Conservation (phyloP, 1,140 invertebrate genomes). For the Drosophila tristis region DNA sequence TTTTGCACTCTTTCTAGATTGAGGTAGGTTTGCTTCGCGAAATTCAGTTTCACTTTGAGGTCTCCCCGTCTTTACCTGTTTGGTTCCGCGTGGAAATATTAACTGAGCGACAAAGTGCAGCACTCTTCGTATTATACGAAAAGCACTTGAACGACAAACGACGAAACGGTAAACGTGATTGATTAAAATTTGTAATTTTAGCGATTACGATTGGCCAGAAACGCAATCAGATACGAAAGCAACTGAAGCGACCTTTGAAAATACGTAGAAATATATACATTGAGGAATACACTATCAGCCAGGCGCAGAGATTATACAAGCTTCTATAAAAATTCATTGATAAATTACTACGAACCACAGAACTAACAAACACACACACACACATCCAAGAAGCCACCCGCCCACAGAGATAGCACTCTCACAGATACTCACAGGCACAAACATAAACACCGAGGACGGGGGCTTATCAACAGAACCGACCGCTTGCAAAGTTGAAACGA, state of each 20-base stretch:
- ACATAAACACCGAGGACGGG: neutral
- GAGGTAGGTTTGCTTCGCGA: slow-evolving; percentile 31
- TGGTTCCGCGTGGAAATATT: slow-evolving; percentile 1
- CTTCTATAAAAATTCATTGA: slow-evolving; percentile 64
- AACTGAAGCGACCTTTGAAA: slow-evolving; percentile 27
- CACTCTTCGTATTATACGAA: slow-evolving; percentile 34
- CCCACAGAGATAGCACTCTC: slow-evolving; percentile 21
- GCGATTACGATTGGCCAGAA: slow-evolving; percentile 50
- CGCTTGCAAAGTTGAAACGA: slow-evolving; percentile 66
- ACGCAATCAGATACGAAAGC: slow-evolving; percentile 34
- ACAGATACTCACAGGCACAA: slow-evolving; percentile 18
- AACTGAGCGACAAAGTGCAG: slow-evolving; percentile 31
- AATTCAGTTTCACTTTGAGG: neutral
- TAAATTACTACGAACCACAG: slow-evolving; percentile 71
- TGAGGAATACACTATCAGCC: slow-evolving; percentile 9
- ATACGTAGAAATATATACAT: slow-evolving; percentile 6
- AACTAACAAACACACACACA: slow-evolving; percentile 17
- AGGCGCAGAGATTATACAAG: slow-evolving; percentile 41
- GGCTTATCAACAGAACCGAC: slow-evolving; percentile 39
- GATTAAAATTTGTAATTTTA: slow-evolving; percentile 61
- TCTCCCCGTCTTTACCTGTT: slow-evolving; percentile 6
- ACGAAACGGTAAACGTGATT: slow-evolving; percentile 26
- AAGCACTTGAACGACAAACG: slow-evolving; percentile 3
- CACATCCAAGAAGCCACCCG: slow-evolving; percentile 6
- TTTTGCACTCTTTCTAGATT: slow-evolving; percentile 2